Conservation (phyloP, 2,113 vertebrate species). For the Sceloporus tristichus region DNA sequence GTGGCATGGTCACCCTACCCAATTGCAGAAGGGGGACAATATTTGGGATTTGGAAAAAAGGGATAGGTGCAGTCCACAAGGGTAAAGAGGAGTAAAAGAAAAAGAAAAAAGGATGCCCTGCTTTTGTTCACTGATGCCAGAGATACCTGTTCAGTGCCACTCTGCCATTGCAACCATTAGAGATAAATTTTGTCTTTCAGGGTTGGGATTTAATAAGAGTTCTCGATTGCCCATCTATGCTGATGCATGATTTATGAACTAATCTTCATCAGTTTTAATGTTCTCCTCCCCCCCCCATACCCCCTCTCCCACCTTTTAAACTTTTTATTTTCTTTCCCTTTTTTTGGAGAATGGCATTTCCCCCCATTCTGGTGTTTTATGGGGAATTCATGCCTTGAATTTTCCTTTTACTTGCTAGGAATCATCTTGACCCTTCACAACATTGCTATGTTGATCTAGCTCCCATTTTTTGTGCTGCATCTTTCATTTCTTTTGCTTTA, state of each 20-base stretch:
- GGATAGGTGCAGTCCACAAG: too few species aligned
- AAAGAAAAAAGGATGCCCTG: too few species aligned
- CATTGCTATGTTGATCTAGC: neutral
- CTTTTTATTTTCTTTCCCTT: neutral
- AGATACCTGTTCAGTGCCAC: neutral
- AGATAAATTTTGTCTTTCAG: neutral
- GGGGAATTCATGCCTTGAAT: neutral
- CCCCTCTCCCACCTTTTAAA: neutral
- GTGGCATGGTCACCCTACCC: too few species aligned
- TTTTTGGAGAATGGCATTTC: neutral
- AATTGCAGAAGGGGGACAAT: too few species aligned
- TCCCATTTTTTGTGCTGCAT: slow-evolving; percentile 2
- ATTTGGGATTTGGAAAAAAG: too few species aligned
- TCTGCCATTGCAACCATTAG: neutral
- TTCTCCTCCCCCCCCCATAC: neutral
- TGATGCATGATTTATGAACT: neutral
- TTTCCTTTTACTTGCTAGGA: slow-evolving; percentile 3
- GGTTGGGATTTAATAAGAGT: neutral
- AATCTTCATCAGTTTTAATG: neutral
- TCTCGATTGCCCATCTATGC: neutral
- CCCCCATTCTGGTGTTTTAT: neutral
- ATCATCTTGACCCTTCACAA: neutral
- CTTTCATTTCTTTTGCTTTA: slow-evolving; percentile 20
- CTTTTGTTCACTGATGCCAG: too few species aligned
- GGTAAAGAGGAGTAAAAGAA: too few species aligned